Conservation (phyloP, 2,797 vertebrate genomes). For the Cirrhinus mrigala region DNA sequence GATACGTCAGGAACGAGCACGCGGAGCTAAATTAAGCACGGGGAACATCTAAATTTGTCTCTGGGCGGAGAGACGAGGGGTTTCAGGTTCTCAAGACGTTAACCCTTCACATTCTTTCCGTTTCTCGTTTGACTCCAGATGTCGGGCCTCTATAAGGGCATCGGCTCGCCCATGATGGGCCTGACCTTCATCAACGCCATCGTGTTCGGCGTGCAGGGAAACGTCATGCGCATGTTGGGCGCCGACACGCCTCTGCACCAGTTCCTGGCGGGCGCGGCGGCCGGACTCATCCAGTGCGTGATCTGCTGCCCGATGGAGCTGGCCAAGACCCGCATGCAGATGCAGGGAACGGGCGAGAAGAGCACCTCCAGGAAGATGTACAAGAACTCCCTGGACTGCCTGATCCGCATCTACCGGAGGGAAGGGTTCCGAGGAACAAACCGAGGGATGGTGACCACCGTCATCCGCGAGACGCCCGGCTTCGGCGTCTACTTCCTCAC, state of each 20-base stretch:
- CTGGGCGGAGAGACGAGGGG: conserved; percentile 14
- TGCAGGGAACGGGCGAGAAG: conserved; percentile 91
- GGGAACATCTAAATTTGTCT: conserved; percentile 55
- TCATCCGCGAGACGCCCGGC: conserved; percentile 91
- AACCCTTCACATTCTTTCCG: not conserved
- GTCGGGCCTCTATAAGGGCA: conserved; percentile 93
- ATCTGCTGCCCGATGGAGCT: conserved; percentile 98
- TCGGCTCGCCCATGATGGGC: conserved; percentile 98
- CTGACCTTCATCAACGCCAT: conserved; percentile 98
- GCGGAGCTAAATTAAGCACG: conserved; percentile 73
- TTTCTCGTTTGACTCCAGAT: conserved; percentile 73
- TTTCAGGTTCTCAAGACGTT: not conserved
- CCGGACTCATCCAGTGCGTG: conserved; percentile 90
- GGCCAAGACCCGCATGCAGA: conserved; percentile 97
- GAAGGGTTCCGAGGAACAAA: conserved; percentile 90
- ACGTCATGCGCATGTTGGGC: conserved; percentile 86
- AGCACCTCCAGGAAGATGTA: conserved; percentile 86
- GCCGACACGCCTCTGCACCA: conserved; percentile 91
- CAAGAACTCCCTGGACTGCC: conserved; percentile 94
- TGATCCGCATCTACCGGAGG: conserved; percentile 88
- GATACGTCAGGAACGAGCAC: conserved; percentile 21
- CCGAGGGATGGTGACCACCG: conserved; percentile 91
- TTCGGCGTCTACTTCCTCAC: conserved; percentile 95
- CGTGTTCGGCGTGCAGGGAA: conserved; percentile 95
- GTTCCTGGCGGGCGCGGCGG: conserved; percentile 91